A percentile compares a stretch with the other conserved stretches of the same genome.
Evolutionary conservation across 2,797 vertebrate species (phyloP).

Genomic region (Pristis pectinata): DNA sequence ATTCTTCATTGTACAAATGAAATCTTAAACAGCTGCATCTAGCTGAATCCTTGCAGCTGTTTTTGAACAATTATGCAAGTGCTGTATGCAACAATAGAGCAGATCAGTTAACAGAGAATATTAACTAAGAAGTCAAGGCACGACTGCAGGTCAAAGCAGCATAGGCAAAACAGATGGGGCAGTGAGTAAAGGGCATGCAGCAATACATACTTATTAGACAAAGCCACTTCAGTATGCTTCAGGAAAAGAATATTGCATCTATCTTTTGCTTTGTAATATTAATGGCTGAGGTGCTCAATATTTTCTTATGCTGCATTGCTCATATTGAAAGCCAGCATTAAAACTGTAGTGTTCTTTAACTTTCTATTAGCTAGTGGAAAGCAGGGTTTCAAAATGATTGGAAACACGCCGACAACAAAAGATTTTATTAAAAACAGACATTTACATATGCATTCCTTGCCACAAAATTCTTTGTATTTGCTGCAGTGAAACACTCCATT

Average conservation of each 20-base stretch:
- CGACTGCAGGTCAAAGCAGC: conserved; percentile 46
- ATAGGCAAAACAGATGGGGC: conserved; percentile 40
- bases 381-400: neutral
- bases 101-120: conserved; percentile 46
- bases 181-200: conserved; percentile 44
- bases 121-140: conserved; percentile 44
- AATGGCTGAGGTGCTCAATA: neutral
- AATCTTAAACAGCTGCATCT: conserved; percentile 28
- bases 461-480: neutral
- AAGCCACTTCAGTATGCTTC: conserved; percentile 46
- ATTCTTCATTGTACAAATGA: neutral
- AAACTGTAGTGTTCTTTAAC: neutral
- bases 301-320: neutral
- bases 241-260: conserved; percentile 45
- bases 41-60: conserved; percentile 38
- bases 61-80: conserved; percentile 46
- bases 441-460: neutral
- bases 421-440: neutral
- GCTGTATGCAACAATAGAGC: conserved; percentile 45
- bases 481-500: conserved; percentile 2
- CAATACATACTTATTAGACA: conserved; percentile 44
- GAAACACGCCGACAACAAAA: neutral
- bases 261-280: conserved; percentile 40
- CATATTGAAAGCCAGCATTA: neutral
- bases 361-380: neutral